phyloP scores from a whole-genome alignment of 2,888 invertebrate genomes.

The Teinopalpus imperialis region DNA sequence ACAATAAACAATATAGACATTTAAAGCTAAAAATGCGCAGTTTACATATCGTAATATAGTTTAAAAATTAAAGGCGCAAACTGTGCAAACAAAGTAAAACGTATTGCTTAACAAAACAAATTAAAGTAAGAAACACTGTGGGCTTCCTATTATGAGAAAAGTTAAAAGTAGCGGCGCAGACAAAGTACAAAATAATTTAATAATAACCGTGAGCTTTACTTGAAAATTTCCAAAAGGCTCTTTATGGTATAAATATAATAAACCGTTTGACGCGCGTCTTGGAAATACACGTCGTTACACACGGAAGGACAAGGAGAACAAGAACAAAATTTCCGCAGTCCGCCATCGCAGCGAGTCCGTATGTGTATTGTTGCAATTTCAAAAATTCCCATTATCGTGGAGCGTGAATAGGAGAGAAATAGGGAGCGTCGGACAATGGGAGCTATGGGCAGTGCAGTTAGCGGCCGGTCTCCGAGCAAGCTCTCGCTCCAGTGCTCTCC shows the following conservation, averaged over 20 bases:
- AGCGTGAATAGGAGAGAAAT: constrained; percentile 71
- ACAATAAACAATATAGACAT: too few relatives aligned
- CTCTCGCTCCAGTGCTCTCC: constrained; percentile 30
- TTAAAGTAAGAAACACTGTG: constrained; percentile 25
- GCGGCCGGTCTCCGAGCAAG: constrained; percentile 34
- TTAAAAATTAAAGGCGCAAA: neutral
- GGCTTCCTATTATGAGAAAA: constrained; percentile 25
- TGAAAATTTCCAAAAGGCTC: constrained; percentile 17
- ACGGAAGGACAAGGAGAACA: constrained; percentile 47
- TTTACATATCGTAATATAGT: too few relatives aligned
- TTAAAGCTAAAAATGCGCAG: too few relatives aligned
- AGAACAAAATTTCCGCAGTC: constrained; percentile 55
- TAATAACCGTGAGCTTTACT: constrained; percentile 22
- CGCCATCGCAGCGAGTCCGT: constrained; percentile 57
- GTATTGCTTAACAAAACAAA: constrained; percentile 27
- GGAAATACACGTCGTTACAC: constrained; percentile 48
- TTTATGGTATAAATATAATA: constrained; percentile 27
- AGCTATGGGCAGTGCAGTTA: constrained; percentile 32
- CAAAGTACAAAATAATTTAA: constrained; percentile 28
- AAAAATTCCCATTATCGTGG: constrained; percentile 75
- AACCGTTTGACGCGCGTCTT: constrained; percentile 31
- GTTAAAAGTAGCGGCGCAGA: constrained; percentile 25
- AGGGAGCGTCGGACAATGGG: constrained; percentile 68
- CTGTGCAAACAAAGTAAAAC: constrained; percentile 22
- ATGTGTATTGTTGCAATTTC: constrained; percentile 79